These are phyloP conservation scores for Periophthalmodon schlosseri DNA, from an alignment of 2,113 vertebrate genomes.

Conservation along the genomic window DNA sequence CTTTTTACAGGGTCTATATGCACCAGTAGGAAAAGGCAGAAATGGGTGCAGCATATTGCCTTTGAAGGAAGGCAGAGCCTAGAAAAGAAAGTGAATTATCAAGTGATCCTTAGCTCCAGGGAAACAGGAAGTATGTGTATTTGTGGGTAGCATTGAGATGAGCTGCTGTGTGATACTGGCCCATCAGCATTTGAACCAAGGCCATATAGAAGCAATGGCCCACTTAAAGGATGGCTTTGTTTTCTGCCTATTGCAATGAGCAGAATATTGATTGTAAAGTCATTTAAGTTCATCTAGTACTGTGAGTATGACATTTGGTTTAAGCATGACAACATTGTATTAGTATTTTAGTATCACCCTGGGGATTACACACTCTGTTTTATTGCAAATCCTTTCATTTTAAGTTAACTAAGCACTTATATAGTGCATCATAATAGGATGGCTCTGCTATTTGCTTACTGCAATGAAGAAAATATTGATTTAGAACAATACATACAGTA, in stretches of 20 bases:
- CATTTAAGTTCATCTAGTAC: constrained; percentile 7
- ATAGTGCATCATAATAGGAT: neutral
- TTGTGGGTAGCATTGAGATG: constrained; percentile 52
- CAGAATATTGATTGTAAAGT: constrained; percentile 10
- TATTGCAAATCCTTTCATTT: constrained; percentile 2
- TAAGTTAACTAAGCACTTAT: neutral
- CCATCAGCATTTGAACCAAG: constrained; percentile 64
- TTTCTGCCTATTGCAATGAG: constrained; percentile 9
- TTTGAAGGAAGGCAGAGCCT: neutral
- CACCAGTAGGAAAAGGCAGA: constrained; percentile 1
- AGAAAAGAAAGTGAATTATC: constrained; percentile 40
- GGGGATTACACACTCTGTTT: constrained; percentile 3
- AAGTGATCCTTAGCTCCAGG: constrained; percentile 35
- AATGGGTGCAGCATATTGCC: neutral
- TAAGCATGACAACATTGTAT: neutral
- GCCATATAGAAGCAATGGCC: constrained; percentile 55
- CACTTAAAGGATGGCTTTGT: constrained; percentile 49
- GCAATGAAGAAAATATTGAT: constrained; percentile 2
- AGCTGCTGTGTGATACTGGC: constrained; percentile 54
- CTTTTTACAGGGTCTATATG: neutral
- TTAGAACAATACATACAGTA: constrained; percentile 11
- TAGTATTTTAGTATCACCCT: neutral
- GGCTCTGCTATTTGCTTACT: constrained; percentile 31
- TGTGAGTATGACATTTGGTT: constrained; percentile 1
- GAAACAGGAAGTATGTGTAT: constrained; percentile 30